phyloP scores from a whole-genome alignment of 2,797 vertebrate species.

The Neoniphon sammara region DNA sequence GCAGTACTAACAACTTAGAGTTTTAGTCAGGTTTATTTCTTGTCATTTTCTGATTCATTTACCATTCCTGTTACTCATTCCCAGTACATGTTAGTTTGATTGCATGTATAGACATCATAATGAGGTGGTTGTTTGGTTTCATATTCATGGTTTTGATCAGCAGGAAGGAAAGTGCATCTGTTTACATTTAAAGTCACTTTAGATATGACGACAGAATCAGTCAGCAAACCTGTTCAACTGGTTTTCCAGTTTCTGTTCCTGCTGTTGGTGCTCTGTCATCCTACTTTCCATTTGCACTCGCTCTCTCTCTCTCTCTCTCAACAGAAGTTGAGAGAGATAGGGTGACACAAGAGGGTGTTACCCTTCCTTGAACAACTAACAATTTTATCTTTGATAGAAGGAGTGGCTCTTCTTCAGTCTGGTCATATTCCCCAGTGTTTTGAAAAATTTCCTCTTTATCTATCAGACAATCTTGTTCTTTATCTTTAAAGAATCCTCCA shows the following conservation, averaged over 20 bases:
- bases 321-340: conserved; percentile 43
- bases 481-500: background rate
- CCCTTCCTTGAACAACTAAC: background rate
- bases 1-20: too few relatives aligned
- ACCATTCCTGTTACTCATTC: background rate
- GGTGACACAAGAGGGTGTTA: conserved; percentile 7
- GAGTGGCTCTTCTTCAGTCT: conserved; percentile 27
- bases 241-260: conserved; percentile 82
- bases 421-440: conserved; percentile 1
- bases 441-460: background rate
- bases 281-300: background rate
- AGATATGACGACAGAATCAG: conserved; percentile 53
- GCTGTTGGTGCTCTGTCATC: conserved; percentile 34
- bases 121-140: background rate
- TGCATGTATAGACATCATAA: too few relatives aligned
- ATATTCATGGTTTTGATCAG: background rate
- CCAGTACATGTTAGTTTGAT: background rate
- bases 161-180: conserved; percentile 26
- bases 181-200: conserved; percentile 70
- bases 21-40: too few relatives aligned
- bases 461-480: background rate
- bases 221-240: conserved; percentile 67
- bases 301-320: background rate
- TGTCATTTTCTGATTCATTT: background rate
- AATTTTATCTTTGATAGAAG: conserved; percentile 28